Percentiles rank a stretch among this genome's conserved stretches.
phyloP scores from a whole-genome alignment of 2,113 vertebrate species.

The Ptyas mucosa region DNA sequence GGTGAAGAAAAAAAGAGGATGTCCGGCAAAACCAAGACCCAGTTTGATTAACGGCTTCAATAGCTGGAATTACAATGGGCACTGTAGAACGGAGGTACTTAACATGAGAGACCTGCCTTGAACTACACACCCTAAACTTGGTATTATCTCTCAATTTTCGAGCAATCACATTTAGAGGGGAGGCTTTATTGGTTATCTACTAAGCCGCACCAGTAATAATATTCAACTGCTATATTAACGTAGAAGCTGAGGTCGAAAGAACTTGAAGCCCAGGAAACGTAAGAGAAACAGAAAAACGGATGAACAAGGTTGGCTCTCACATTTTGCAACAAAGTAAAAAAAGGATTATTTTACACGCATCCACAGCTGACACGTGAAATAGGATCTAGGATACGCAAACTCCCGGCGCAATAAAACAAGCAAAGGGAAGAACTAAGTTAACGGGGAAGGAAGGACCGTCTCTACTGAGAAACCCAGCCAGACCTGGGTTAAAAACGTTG shows the following conservation, averaged over 20 bases:
- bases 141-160: not conserved
- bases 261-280: not conserved
- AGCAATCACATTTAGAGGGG: not conserved
- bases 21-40: not conserved
- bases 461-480: not conserved
- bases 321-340: not conserved
- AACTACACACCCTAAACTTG: not conserved
- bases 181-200: not conserved
- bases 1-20: not conserved
- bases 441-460: not conserved
- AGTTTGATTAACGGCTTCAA: not conserved
- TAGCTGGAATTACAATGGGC: not conserved
- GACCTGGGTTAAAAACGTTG: not conserved
- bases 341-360: not conserved
- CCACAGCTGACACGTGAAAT: not conserved
- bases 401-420: not conserved
- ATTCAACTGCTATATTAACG: not conserved
- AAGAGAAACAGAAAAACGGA: not conserved
- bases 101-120: not conserved
- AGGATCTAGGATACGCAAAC: not conserved
- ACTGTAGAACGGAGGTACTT: not conserved
- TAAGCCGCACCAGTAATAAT: not conserved
- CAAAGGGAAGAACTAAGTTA: not conserved
- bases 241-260: not conserved
- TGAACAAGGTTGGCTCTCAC: not conserved